Evolutionary conservation across 2,797 vertebrate species (phyloP).

Genomic region (Vultur gryphus): DNA sequence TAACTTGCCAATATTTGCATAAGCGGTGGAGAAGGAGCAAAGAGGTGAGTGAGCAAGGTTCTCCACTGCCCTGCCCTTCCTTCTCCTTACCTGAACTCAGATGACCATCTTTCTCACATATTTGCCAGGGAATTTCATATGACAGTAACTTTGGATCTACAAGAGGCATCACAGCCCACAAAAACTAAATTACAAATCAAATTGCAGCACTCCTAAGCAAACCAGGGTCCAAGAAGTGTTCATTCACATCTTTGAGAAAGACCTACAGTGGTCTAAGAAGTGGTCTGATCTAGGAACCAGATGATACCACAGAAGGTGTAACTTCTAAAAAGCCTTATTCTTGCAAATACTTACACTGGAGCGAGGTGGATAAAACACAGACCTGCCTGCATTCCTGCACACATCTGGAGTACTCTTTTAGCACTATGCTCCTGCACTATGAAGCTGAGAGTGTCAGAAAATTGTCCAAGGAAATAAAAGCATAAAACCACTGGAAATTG

Average conservation of each 20-base stretch:
- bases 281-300: background rate
- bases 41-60: background rate
- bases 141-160: background rate
- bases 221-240: background rate
- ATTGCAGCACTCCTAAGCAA: background rate
- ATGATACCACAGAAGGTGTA: background rate
- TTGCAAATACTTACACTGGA: background rate
- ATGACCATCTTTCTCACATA: background rate
- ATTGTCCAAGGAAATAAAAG: background rate
- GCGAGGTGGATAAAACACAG: background rate
- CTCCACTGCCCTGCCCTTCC: background rate
- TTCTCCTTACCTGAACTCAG: background rate
- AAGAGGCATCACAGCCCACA: background rate
- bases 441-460: background rate
- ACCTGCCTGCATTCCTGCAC: background rate
- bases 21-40: background rate
- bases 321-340: background rate
- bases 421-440: background rate
- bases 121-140: background rate
- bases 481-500: background rate
- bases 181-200: background rate
- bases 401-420: background rate
- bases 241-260: background rate
- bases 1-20: background rate
- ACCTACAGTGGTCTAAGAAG: background rate